Evolutionary conservation across 2,888 invertebrate genomes (phyloP).

Genomic region (Spodoptera exigua): DNA sequence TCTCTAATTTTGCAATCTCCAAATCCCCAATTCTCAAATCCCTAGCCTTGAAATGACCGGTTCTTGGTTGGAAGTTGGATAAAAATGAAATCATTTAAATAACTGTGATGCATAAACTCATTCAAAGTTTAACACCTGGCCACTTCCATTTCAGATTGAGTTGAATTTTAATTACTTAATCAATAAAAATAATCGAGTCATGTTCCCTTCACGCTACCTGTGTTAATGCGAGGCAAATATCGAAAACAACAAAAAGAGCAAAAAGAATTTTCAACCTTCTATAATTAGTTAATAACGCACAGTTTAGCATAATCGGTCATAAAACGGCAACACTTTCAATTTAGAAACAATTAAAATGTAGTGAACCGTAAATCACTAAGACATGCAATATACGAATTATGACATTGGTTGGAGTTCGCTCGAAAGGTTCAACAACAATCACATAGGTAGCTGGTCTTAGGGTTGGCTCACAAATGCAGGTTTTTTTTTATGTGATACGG

Average conservation of each 20-base stretch:
- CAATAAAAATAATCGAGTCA: too few species aligned
- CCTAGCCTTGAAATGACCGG: too few species aligned
- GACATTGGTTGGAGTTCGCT: constrained; percentile 45
- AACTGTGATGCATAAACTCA: too few species aligned
- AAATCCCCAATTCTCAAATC: too few species aligned
- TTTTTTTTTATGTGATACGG: too few species aligned
- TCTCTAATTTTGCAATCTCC: too few species aligned
- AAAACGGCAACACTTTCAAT: constrained; percentile 44
- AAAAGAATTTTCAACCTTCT: constrained; percentile 17
- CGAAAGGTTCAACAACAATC: constrained; percentile 44
- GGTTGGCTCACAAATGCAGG: constrained; percentile 17
- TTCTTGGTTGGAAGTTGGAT: too few species aligned
- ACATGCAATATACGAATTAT: constrained; percentile 61
- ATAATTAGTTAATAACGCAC: constrained; percentile 43
- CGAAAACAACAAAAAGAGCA: not conserved
- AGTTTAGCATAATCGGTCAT: constrained; percentile 37
- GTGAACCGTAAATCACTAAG: constrained; percentile 56
- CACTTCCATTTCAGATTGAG: too few species aligned
- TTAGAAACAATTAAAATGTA: constrained; percentile 57
- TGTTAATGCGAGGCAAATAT: not conserved
- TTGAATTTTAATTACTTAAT: too few species aligned
- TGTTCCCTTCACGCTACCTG: not conserved
- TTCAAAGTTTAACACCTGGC: too few species aligned
- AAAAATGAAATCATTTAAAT: too few species aligned
- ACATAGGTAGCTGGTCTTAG: constrained; percentile 40